phyloP scores from a whole-genome alignment of 2,113 vertebrate genomes.

The Genyomyrus donnyi region DNA sequence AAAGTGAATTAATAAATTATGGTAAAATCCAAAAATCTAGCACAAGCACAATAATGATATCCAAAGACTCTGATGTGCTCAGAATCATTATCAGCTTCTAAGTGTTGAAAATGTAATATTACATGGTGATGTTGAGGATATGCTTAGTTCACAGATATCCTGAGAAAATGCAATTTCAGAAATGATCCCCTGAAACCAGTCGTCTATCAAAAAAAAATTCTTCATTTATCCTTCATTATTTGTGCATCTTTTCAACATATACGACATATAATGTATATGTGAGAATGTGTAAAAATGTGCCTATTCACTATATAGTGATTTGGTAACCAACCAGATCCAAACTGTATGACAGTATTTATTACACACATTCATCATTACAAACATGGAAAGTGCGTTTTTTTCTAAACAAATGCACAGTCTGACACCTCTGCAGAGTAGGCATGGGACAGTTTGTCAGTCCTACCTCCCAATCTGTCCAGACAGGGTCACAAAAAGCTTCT shows the following conservation, averaged over 20 bases:
- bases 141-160: conserved; percentile 51
- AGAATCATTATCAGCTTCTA: conserved; percentile 65
- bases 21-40: conserved; percentile 59
- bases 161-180: conserved; percentile 53
- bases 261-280: conserved; percentile 30
- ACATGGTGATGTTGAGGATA: conserved; percentile 39
- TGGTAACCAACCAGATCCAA: conserved; percentile 33
- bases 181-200: conserved; percentile 45
- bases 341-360: conserved; percentile 37
- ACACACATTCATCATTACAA: conserved; percentile 40
- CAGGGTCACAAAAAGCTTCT: background rate
- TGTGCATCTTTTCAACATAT: conserved; percentile 38
- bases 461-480: background rate
- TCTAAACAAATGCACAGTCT: conserved; percentile 16
- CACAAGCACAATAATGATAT: conserved; percentile 73
- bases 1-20: conserved; percentile 91
- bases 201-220: conserved; percentile 42
- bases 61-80: conserved; percentile 65
- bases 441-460: background rate
- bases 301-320: conserved; percentile 44
- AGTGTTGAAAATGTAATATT: conserved; percentile 33
- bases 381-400: conserved; percentile 52
- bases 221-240: conserved; percentile 40
- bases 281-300: conserved; percentile 43
- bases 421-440: conserved; percentile 23